Evolutionary conservation across 2,113 vertebrate genomes (phyloP), one percentile per base, ranked within the genome.

Genomic region (Pangasianodon hypophthalmus): DNA sequence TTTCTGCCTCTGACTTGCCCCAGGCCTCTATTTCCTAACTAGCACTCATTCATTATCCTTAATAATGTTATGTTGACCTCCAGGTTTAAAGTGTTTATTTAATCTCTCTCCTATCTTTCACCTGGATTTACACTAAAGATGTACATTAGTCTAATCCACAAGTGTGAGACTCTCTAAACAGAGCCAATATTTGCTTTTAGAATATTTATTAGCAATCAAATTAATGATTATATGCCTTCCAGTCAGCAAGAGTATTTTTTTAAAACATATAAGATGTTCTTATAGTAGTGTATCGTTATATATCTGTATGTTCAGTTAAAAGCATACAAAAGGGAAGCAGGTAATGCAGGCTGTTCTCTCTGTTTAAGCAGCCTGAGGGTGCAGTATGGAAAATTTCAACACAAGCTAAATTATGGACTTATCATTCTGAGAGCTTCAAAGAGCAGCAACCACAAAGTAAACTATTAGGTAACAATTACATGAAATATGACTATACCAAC

Each of bases 381-480:
- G 6, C 44, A 81, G 10, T 75, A 46, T 81, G 4, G 77, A 62
- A 79, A 46, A 77, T 32, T 32, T 86, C 37, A 79, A 26, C 37
- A 79, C 56, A 80, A 18, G 86, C 41, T 80, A 80, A 87, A 88
- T 80, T 81, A 80, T 75, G 52, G 85, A 54, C 67, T 77, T 79
- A 77, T 60, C 82, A 62, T 29, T 84, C 73, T 11, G 5, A 87
- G 9, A 79, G 73, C 86, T 79, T 87, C 54, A 79, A 87, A 79
- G 71, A 60, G 54, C 37, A 75, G 37, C 56, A 60, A 58, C 44
- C 86, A 87, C 86, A 87, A 79, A 60, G 86, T 79, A 79, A 87
- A 79, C 54, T 26, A 87, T 60, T 87, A 87, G 26, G 54, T 21
- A 79, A 79, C 86, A 87, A 48, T 87, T 79, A 87, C 86, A 87